Percentiles rank a stretch among this genome's conserved stretches.
Conservation (phyloP, 2,888 invertebrate genomes). For the Caenorhabditis plicata region DNA sequence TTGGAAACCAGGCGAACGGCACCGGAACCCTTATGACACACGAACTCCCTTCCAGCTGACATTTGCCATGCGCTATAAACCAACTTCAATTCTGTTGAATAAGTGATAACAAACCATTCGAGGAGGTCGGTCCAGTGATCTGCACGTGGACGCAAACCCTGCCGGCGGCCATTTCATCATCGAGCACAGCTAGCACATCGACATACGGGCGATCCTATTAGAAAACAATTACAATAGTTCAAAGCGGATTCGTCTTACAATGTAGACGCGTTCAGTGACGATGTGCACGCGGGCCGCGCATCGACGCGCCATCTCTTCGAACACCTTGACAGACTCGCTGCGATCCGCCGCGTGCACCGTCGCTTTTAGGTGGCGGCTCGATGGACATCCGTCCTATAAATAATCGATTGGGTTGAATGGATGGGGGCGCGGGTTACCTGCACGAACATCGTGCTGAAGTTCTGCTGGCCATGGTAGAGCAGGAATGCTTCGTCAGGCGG, state of each 20-base stretch:
- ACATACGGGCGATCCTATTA: slow-evolving; percentile 58
- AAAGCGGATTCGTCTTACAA: slow-evolving; percentile 31
- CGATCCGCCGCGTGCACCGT: slow-evolving; percentile 31
- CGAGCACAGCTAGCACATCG: slow-evolving; percentile 55
- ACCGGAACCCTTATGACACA: slow-evolving; percentile 56
- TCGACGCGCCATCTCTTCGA: slow-evolving; percentile 38
- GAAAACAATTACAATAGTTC: neutral
- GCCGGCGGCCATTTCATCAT: slow-evolving; percentile 43
- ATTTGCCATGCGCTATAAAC: too few relatives aligned
- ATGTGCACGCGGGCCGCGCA: slow-evolving; percentile 46
- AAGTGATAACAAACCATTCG: slow-evolving; percentile 13
- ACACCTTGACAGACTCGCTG: slow-evolving; percentile 24
- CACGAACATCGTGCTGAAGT: slow-evolving; percentile 30
- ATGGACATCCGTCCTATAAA: slow-evolving; percentile 44
- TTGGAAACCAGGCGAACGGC: slow-evolving; percentile 56
- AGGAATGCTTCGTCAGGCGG: slow-evolving; percentile 28
- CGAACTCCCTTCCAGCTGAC: slow-evolving; percentile 35
- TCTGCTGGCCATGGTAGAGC: slow-evolving; percentile 24
- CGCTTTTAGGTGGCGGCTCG: slow-evolving; percentile 34
- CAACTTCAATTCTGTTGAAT: neutral
- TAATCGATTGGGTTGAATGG: neutral
- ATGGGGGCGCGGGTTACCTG: slow-evolving; percentile 13
- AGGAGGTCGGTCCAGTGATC: slow-evolving; percentile 33
- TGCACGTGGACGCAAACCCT: slow-evolving; percentile 55
- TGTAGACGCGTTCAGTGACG: slow-evolving; percentile 34